Evolutionary conservation across 2,888 invertebrate species (phyloP).

Genomic region (Nebria brevicollis): DNA sequence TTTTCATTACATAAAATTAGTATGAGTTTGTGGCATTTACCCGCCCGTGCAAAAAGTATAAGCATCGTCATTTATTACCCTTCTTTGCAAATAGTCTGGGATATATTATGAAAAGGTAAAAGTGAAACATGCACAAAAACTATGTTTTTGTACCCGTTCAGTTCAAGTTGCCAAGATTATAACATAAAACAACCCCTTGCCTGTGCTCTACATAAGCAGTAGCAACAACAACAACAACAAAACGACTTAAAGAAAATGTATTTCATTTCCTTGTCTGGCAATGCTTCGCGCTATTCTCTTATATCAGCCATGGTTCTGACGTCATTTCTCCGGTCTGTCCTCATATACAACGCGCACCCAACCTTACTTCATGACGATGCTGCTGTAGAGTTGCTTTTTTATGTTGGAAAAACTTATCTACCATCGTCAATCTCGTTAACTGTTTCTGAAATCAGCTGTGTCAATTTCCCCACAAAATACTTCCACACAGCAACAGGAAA

Average conservation of each 20-base stretch:
- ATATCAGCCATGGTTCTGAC: constrained; percentile 28
- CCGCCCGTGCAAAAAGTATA: too few relatives aligned
- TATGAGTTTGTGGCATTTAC: too few relatives aligned
- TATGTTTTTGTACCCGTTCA: constrained; percentile 19
- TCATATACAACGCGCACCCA: constrained; percentile 12
- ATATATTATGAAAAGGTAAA: constrained; percentile 34
- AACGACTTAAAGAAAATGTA: constrained; percentile 46
- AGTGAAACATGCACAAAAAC: constrained; percentile 39
- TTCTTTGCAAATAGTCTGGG: constrained; percentile 27
- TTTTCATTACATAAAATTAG: too few relatives aligned
- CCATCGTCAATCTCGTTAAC: constrained; percentile 27
- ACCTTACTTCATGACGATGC: too few relatives aligned
- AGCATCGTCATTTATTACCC: constrained; percentile 33
- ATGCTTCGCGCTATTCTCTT: constrained; percentile 41
- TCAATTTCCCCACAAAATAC: constrained; percentile 15
- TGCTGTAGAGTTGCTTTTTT: constrained; percentile 12
- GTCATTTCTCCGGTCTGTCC: constrained; percentile 31
- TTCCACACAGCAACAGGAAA: too few relatives aligned
- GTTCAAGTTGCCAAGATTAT: constrained; percentile 48
- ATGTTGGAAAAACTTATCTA: constrained; percentile 39
- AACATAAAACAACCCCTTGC: constrained; percentile 47
- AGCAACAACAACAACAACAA: constrained; percentile 31
- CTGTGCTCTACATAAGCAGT: too few relatives aligned
- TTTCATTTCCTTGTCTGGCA: constrained; percentile 46
- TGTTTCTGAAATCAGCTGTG: constrained; percentile 17